A percentile compares a stretch with the other conserved stretches of the same genome.
phyloP scores from a whole-genome alignment of 1,140 invertebrate genomes.

The Latrodectus geometricus region DNA sequence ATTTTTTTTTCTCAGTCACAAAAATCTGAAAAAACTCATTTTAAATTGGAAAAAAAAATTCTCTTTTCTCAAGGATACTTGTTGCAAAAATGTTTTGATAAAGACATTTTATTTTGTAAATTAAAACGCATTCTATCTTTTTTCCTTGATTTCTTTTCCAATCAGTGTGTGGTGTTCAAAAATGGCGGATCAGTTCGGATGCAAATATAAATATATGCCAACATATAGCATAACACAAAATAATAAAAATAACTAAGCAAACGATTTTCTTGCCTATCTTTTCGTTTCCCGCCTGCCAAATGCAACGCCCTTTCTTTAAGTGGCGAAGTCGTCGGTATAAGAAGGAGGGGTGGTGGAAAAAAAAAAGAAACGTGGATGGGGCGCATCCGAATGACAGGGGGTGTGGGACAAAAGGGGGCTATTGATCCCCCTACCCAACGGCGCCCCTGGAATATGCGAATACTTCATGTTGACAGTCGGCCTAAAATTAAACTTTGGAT shows the following conservation, averaged over 20 bases:
- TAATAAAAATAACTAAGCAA: constrained; percentile 23
- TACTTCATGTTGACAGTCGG: constrained; percentile 58
- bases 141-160: background rate
- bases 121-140: background rate
- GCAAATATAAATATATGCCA: background rate
- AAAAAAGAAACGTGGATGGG: constrained; percentile 2
- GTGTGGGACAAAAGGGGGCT: constrained; percentile 33
- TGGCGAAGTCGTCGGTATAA: constrained; percentile 21
- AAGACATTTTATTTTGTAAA: no score
- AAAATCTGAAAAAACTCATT: no score
- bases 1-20: no score
- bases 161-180: constrained; percentile 11
- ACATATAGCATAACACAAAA: background rate
- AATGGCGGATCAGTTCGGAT: constrained; percentile 18
- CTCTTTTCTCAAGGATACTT: no score
- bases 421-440: constrained; percentile 37
- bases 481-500: constrained; percentile 62
- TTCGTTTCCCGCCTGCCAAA: constrained; percentile 61
- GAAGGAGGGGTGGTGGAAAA: background rate
- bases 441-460: constrained; percentile 52
- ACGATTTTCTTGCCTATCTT: constrained; percentile 51
- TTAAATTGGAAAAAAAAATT: no score
- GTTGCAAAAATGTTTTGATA: no score
- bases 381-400: constrained; percentile 54
- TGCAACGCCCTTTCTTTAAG: constrained; percentile 54